Conservation (phyloP, 1,140 invertebrate genomes). For the Melitaea cinxia region DNA sequence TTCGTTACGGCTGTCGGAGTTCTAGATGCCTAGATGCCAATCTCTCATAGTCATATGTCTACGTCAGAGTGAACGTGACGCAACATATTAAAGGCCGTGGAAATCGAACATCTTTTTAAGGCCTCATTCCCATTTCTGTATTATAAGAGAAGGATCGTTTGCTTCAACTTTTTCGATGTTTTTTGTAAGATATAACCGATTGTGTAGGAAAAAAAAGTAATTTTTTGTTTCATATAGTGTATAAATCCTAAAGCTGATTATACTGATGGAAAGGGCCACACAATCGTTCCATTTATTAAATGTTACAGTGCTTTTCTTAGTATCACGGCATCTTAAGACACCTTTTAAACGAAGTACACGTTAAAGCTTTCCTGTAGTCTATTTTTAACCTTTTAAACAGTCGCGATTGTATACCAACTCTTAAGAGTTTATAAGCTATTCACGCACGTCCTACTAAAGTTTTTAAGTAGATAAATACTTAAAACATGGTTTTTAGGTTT, state of each 20-base stretch:
- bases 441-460: slow-evolving; percentile 1
- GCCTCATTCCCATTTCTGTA: slow-evolving; percentile 1
- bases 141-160: slow-evolving; percentile 1
- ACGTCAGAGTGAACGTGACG: slow-evolving; percentile 53
- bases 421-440: slow-evolving; percentile 4
- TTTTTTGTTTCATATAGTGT: slow-evolving; percentile 2
- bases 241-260: slow-evolving; percentile 29
- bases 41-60: slow-evolving; percentile 62
- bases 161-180: no score
- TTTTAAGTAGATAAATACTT: slow-evolving; percentile 14
- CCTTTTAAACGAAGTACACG: slow-evolving; percentile 30
- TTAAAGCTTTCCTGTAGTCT: slow-evolving; percentile 28
- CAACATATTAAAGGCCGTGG: slow-evolving; percentile 36
- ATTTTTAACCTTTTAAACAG: slow-evolving; percentile 20
- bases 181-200: background rate
- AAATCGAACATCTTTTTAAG: slow-evolving; percentile 8
- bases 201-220: background rate
- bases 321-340: slow-evolving; percentile 26
- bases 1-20: slow-evolving; percentile 57
- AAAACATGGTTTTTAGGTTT: background rate
- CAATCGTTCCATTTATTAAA: slow-evolving; percentile 37
- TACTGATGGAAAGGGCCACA: slow-evolving; percentile 31
- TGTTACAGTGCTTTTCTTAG: slow-evolving; percentile 40
- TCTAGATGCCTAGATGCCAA: slow-evolving; percentile 52
- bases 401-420: slow-evolving; percentile 1